Percentiles rank a stretch among this genome's conserved stretches.
These are phyloP conservation scores for Pseudomyrmex gracilis DNA, from an alignment of 1,140 invertebrate genomes.

Conservation along the genomic window DNA sequence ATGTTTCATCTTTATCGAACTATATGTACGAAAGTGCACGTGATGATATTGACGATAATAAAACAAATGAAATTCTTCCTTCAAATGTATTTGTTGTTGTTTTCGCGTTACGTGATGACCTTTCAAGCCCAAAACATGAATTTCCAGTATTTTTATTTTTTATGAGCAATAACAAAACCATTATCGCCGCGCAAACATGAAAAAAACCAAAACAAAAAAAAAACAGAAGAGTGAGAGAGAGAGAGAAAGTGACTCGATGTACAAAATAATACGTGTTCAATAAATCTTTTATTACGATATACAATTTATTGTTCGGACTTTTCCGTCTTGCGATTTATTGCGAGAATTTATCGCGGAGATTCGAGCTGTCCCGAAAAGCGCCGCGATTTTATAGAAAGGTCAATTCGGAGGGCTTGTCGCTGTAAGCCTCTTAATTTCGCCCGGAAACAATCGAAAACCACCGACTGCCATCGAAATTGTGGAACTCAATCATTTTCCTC, in stretches of 20 bases:
- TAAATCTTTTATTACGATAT: slow-evolving; percentile 54
- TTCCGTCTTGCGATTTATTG: slow-evolving; percentile 54
- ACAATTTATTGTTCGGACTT: slow-evolving; percentile 38
- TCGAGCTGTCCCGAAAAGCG: slow-evolving; percentile 44
- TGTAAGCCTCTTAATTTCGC: slow-evolving; percentile 54
- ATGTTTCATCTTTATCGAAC: background rate
- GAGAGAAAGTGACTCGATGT: background rate
- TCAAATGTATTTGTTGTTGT: slow-evolving; percentile 8
- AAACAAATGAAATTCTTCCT: background rate
- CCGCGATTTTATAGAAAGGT: slow-evolving; percentile 25
- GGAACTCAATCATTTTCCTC: slow-evolving; percentile 44
- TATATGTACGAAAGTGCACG: background rate
- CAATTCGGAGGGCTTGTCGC: slow-evolving; percentile 31
- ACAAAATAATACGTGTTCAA: slow-evolving; percentile 36
- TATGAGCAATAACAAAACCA: slow-evolving; percentile 21
- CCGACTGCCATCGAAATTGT: slow-evolving; percentile 35
- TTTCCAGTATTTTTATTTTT: slow-evolving; percentile 37
- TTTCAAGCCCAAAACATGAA: background rate
- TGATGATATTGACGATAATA: background rate
- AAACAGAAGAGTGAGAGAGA: background rate
- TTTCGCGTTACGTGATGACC: slow-evolving; percentile 12
- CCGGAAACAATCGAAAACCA: slow-evolving; percentile 60
- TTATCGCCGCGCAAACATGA: slow-evolving; percentile 30
- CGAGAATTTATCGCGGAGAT: slow-evolving; percentile 47
- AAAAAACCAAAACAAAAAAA: background rate